Evolutionary conservation across 2,113 vertebrate genomes (phyloP).

Genomic region (Antigone vipio): DNA sequence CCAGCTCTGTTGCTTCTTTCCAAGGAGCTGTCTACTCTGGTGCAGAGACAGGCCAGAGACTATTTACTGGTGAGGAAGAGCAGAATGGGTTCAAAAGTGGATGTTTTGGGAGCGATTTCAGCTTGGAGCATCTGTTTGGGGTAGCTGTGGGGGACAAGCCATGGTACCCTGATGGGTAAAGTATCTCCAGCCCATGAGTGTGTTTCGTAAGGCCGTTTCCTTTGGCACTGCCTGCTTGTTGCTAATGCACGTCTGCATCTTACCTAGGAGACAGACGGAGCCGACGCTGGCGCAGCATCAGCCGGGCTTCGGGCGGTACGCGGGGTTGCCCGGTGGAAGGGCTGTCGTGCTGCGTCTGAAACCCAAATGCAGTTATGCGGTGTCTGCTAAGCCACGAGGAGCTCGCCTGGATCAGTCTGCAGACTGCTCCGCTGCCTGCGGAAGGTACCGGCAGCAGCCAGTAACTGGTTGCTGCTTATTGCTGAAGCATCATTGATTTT

Average conservation of each 20-base stretch:
- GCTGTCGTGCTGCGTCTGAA: neutral
- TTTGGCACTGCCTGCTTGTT: neutral
- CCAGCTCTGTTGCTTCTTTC: neutral
- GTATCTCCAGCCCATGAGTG: neutral
- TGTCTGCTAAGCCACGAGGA: neutral
- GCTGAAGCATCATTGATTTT: neutral
- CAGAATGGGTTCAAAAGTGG: neutral
- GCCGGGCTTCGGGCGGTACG: neutral
- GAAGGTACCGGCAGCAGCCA: neutral
- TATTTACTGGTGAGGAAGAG: neutral
- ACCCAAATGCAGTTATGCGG: fast-evolving
- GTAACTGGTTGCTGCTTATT: neutral
- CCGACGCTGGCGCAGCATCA: fast-evolving
- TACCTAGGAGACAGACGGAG: neutral
- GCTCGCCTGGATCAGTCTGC: neutral
- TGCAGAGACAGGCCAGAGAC: neutral
- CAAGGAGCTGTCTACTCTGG: neutral
- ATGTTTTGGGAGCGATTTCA: neutral
- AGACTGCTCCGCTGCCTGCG: neutral
- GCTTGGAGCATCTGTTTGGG: neutral
- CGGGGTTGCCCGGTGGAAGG: neutral
- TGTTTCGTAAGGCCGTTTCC: neutral
- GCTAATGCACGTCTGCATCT: neutral
- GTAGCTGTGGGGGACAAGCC: neutral
- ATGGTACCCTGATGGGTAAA: neutral